Evolutionary conservation across 2,797 vertebrate genomes (phyloP), one percentile per base, ranked within the genome.

Genomic region (Potorous gilbertii): DNA sequence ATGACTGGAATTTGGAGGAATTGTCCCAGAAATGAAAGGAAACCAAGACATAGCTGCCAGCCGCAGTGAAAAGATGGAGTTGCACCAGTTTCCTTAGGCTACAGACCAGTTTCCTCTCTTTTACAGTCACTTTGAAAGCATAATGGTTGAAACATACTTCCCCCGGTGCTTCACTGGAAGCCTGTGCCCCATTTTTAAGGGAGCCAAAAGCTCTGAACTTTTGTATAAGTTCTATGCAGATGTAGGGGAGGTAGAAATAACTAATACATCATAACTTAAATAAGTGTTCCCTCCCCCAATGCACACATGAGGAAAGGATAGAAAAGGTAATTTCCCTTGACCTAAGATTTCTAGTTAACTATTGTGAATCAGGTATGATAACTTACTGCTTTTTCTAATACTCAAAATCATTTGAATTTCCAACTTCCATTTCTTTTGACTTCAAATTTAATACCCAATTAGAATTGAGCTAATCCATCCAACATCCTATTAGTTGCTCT

Each of bases 291-390:
- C n/a, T 5, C 74, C 8, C 1, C 66, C 1, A 40, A 24, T n/a
- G 40, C 18, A 9, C 74, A 87, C 40, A 81, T 8, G 96, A 96
- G 93, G 92, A 96, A 46, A 93, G 91, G 95, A 92, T 55, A 94
- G 95, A 90, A 94, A 95, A 94, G 93, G 92, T 92, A 50, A 66
- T 97, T 81, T 95, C 90, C 59, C 90, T 87, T 52, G 40, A 92
- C 57, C 56, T 91, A 92, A 96, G 91, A 90, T 62, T 93, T 66
- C 94, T 57, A 81, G 56, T 29, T 94, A 95, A 92, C 89, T 95
- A 93, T 94, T 91, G 89, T 56, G 34, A 92, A 91, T 94, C 50
- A 59, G 54, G 31, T 56, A 90, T 95, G 93, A 91, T 90, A 92
- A 27, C 55, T 34, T 66, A 40, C 6, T 24, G 21, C 8, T 46